A percentile compares a stretch with the other conserved stretches of the same genome.
These are phyloP conservation scores for Thalassoma bifasciatum DNA, from an alignment of 2,113 vertebrate genomes.

Conservation along the genomic window DNA sequence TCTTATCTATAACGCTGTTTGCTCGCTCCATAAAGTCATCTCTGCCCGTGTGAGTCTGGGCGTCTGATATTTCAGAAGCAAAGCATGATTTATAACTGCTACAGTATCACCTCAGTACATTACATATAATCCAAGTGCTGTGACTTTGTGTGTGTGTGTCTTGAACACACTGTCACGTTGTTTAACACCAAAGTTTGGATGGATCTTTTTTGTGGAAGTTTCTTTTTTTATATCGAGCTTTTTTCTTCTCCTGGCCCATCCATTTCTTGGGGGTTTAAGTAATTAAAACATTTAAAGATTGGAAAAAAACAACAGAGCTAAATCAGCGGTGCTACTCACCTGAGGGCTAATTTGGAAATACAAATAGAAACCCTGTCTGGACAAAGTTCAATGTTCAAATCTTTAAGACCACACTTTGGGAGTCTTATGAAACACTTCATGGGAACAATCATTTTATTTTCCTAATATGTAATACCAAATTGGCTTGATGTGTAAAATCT, in stretches of 20 bases:
- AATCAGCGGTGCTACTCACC: neutral
- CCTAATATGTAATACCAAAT: no score
- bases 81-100: slow-evolving; percentile 19
- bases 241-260: neutral
- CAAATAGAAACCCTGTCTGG: neutral
- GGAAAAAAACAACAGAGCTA: neutral
- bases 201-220: neutral
- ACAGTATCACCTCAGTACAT: slow-evolving; percentile 21
- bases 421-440: no score
- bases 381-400: no score
- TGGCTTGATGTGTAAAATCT: no score
- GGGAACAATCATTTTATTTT: no score
- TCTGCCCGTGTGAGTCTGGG: slow-evolving; percentile 32
- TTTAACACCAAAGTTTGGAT: neutral
- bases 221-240: neutral
- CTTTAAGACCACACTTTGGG: no score
- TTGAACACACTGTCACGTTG: neutral
- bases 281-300: neutral
- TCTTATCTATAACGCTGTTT: slow-evolving; percentile 66
- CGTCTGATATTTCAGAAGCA: slow-evolving; percentile 41
- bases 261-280: neutral
- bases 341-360: neutral
- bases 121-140: slow-evolving; percentile 26
- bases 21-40: slow-evolving; percentile 57
- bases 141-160: slow-evolving; percentile 23